Conservation (phyloP, 1,140 invertebrate genomes). For the Drosophila rhopaloa region DNA sequence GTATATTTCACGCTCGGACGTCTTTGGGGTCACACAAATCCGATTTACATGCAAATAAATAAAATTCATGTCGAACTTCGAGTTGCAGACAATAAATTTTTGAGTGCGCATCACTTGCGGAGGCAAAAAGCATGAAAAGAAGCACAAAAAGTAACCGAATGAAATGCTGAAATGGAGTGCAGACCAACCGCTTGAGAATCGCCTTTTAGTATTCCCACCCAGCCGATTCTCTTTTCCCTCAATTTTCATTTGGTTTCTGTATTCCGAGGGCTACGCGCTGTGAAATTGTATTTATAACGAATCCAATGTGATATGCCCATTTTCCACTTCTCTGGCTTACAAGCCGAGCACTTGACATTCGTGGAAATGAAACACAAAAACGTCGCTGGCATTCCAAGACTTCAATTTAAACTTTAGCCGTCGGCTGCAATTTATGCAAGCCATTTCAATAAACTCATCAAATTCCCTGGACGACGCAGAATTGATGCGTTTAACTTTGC, state of each 20-base stretch:
- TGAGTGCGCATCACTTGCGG: conserved; percentile 72
- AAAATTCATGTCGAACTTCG: conserved; percentile 83
- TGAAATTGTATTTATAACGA: conserved; percentile 81
- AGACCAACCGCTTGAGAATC: conserved; percentile 40
- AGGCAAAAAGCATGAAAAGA: conserved; percentile 27
- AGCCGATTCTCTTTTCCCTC: not conserved
- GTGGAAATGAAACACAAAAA: conserved; percentile 35
- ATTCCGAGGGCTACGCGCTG: conserved; percentile 53
- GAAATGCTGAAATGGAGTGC: conserved; percentile 31
- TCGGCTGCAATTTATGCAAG: conserved; percentile 48
- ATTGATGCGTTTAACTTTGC: conserved; percentile 61
- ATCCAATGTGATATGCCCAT: conserved; percentile 72
- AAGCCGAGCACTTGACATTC: conserved; percentile 30
- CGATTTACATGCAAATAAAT: conserved; percentile 84
- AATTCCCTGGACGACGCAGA: conserved; percentile 40
- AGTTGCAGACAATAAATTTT: conserved; percentile 82
- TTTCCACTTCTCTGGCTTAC: conserved; percentile 55
- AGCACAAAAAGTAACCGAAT: conserved; percentile 22
- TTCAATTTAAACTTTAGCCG: conserved; percentile 46
- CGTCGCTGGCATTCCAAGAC: conserved; percentile 14
- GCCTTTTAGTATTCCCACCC: conserved; percentile 31
- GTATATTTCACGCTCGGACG: conserved; percentile 77
- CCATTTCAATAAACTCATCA: conserved; percentile 68
- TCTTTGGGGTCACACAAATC: conserved; percentile 83
- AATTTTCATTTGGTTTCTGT: conserved; percentile 25